These are phyloP conservation scores for Astyanax mexicanus DNA, from an alignment of 2,797 vertebrate species.

Conservation along the genomic window DNA sequence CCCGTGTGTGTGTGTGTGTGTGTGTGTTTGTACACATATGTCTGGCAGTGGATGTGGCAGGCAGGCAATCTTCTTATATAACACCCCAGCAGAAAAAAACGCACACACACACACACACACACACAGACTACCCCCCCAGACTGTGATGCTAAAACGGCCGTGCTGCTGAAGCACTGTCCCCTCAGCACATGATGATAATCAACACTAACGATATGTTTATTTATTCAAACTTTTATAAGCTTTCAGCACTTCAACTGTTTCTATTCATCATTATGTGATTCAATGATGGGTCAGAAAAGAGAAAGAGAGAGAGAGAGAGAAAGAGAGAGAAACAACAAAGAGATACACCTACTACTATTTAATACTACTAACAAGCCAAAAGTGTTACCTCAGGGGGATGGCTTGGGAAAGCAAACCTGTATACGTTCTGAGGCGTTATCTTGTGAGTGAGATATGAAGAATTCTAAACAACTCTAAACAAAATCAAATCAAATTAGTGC, in stretches of 20 bases:
- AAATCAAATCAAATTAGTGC: no score
- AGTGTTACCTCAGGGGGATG: no score
- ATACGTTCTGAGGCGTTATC: no score
- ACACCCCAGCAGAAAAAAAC: not conserved
- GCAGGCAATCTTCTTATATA: not conserved
- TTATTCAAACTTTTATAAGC: not conserved
- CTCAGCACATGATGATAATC: not conserved
- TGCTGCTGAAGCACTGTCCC: slow-evolving; percentile 23
- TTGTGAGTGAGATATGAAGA: no score
- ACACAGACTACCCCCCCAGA: not conserved
- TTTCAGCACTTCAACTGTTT: not conserved
- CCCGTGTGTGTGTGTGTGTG: slow-evolving; percentile 7
- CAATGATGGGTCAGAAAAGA: not conserved
- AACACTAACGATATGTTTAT: not conserved
- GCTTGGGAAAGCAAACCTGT: no score
- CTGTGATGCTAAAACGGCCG: not conserved
- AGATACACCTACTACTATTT: no score
- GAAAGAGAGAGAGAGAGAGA: not conserved
- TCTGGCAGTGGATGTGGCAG: not conserved
- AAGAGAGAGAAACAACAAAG: slow-evolving; percentile 3
- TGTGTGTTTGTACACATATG: not conserved
- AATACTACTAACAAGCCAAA: no score
- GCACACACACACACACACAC: not conserved
- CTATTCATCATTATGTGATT: not conserved
- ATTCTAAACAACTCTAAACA: no score